Conservation (phyloP, 30 jellyfish, hydroid and myxozoan genomes). For the Nemopilema nomurai region DNA sequence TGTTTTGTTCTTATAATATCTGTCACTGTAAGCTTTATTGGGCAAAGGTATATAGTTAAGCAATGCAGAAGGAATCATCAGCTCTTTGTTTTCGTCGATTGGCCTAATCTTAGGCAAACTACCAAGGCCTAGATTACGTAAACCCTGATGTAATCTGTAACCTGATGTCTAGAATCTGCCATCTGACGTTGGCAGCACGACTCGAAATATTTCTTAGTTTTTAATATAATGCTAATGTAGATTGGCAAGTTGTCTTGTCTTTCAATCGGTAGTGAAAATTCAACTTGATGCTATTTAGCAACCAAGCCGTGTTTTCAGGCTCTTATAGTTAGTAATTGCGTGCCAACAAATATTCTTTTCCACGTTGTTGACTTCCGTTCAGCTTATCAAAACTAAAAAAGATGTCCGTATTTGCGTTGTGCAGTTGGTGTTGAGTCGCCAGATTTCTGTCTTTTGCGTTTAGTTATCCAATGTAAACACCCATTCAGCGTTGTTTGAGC, state of each 20-base stretch:
- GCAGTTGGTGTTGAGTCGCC: neutral
- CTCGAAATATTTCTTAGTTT: no score
- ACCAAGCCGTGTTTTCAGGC: neutral
- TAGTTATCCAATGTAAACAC: constrained; percentile 7
- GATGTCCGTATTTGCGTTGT: neutral
- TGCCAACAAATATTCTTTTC: neutral
- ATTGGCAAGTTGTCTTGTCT: neutral
- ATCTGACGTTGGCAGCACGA: no score
- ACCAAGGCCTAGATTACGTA: no score
- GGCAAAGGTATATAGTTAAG: no score
- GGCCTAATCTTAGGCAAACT: no score
- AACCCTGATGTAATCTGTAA: no score
- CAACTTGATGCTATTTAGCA: neutral
- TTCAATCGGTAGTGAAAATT: neutral
- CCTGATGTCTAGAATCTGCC: no score
- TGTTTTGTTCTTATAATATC: no score
- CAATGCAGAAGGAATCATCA: no score
- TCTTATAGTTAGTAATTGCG: neutral
- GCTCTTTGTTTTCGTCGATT: no score
- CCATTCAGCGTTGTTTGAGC: neutral
- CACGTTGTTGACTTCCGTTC: neutral
- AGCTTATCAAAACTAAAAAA: neutral
- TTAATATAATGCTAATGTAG: no score
- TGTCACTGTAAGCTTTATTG: no score
- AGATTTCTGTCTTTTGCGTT: neutral